Evolutionary conservation across 2,797 vertebrate species (phyloP), one percentile per base, ranked within the genome.

Genomic region (Gymnoscopelus braueri): DNA sequence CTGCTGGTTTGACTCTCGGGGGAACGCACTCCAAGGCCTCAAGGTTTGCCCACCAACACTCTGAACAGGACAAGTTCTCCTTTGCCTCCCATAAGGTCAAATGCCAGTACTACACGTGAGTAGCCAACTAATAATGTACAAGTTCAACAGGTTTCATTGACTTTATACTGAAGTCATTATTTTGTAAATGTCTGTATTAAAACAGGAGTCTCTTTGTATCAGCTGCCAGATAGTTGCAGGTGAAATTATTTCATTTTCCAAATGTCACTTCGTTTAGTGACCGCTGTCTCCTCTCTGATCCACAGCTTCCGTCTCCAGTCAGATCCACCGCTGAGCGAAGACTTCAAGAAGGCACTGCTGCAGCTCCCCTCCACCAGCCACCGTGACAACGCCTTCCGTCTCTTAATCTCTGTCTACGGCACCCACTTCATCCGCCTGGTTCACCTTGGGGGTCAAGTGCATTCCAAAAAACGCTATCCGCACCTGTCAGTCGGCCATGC

Each of bases 381-480:
- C 4, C 8, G 4, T 5, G 70, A 58, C 19, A 19, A 19, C 5
- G 85, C 75, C 10, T 95, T 91, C 60, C 15, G 0, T 3, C 82
- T 84, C 1, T 81, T 95, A 19, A 87, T 95, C 65, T 19, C 77
- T 14, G 66, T 64, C 67, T 95, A 90, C 0, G 94, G 95, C 13
- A 95, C 94, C 39, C 94, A 95, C 78, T 94, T 86, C 32, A 88
- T 93, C 47, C 74, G 56, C 0, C 78, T 78, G 4, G 81, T 91
- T 50, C 35, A 86, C 2, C 83, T 95, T 8, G 94, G 94, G 0
- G 94, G 94, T 3, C 74, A 26, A 0, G 15, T 88, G 12, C 63
- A 65, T 0, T 85, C 90, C 35, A 81, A 91, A 91, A 64, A 95
- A 92, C 0, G 94, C 94, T 0, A 58, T 95, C 24, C 81, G 81